Evolutionary conservation across 2,797 vertebrate genomes (phyloP), one percentile per base, ranked within the genome.

Genomic region (Sebastes minor): DNA sequence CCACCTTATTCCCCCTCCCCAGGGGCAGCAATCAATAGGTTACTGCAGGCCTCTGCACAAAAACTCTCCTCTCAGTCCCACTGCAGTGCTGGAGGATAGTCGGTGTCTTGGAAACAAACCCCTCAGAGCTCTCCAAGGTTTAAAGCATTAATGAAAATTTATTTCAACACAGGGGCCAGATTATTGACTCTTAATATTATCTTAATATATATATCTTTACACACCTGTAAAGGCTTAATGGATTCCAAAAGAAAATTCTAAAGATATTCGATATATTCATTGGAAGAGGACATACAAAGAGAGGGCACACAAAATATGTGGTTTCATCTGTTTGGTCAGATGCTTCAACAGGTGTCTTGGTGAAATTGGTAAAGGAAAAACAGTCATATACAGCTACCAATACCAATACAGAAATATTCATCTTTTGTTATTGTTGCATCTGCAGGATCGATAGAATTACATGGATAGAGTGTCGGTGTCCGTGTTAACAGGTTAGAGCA

Each of bases 1-100:
- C 74, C 87, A 80, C 68, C 67, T 76, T 62, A 76, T 84, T 90
- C 88, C 89, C 88, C 87, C 82, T 84, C 84, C 86, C 92, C 80
- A 83, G 74, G 89, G 93, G 85, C 62, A 67, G 80, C 85, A 78
- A 94, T 95, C 93, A 83, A 94, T 94, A 95, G 67, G 74, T 76
- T 93, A 92, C 92, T 94, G 91, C 88, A 90, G 91, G 76, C 71
- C 68, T 82, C 78, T 86, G 87, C 78, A 84, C 78, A 86, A 62
- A 87, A 90, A 28, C 71, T 71, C 73, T 42, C 14, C 30, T 66
- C 57, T 74, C 35, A 63, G 70, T 79, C 74, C 61, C 23, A 3
- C 27, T 71, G 52, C 72, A 46, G 42, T 18, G 42, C 42, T 79
- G 56, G 23, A 76, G 71, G 32, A 55, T 46, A 35, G 52, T 28